Conservation (phyloP, 2,888 invertebrate genomes). For the Eupithecia abbreviata region DNA sequence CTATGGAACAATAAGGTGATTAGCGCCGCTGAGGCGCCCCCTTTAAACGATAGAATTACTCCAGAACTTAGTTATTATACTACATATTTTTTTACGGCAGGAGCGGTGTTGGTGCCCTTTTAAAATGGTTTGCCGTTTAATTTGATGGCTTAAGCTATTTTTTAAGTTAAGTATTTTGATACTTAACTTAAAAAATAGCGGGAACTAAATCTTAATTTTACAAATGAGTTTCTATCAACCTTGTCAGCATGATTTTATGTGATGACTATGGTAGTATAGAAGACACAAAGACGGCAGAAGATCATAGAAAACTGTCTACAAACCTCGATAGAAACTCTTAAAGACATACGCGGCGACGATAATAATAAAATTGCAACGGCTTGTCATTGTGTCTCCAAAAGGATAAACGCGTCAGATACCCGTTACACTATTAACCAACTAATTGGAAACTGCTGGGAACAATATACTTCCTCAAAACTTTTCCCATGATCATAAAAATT, state of each 20-base stretch:
- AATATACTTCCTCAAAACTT: slow-evolving; percentile 3
- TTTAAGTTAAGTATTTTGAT: no score
- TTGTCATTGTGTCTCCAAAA: slow-evolving; percentile 5
- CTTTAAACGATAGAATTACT: slow-evolving; percentile 62
- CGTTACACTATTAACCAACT: slow-evolving; percentile 2
- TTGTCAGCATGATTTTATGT: neutral
- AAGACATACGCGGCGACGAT: neutral
- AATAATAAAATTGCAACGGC: slow-evolving; percentile 5
- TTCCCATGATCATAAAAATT: slow-evolving; percentile 3
- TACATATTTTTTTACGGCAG: slow-evolving; percentile 54
- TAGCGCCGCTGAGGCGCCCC: slow-evolving; percentile 65
- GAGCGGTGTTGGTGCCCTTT: slow-evolving; percentile 47
- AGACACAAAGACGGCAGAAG: neutral
- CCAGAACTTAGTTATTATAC: slow-evolving; percentile 57
- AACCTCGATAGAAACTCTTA: neutral
- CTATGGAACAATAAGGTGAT: slow-evolving; percentile 66
- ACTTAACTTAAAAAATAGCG: no score
- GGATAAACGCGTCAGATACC: neutral
- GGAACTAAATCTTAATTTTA: no score
- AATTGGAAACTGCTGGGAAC: slow-evolving; percentile 2
- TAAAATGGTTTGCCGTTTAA: slow-evolving; percentile 49
- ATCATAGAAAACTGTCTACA: neutral
- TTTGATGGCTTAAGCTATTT: slow-evolving; percentile 21
- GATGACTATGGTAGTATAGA: neutral
- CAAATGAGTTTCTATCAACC: neutral